phyloP scores from a whole-genome alignment of 2,113 vertebrate species.

The Neolamprologus ventralis region DNA sequence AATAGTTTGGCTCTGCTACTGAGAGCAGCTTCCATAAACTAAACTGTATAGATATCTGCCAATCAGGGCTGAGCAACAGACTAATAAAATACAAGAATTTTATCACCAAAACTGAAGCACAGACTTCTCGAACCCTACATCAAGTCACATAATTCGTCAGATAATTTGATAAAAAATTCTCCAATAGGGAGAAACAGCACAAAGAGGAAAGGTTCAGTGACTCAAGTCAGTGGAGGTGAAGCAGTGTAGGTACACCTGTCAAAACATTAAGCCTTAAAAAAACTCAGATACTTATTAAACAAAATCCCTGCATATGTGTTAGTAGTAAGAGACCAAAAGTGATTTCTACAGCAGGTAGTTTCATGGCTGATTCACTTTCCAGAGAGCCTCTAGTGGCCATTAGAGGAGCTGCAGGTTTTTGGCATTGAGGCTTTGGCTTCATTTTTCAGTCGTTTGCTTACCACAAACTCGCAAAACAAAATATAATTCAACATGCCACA shows the following conservation, averaged over 20 bases:
- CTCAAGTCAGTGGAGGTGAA: fast-evolving
- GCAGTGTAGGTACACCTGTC: too few species aligned
- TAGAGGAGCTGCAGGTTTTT: too few species aligned
- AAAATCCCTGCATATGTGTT: background rate
- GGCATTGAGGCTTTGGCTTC: background rate
- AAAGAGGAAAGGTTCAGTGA: background rate
- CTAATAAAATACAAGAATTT: background rate
- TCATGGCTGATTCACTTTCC: background rate
- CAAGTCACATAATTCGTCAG: background rate
- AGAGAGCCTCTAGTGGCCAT: background rate
- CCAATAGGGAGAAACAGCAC: background rate
- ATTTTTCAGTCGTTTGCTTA: background rate
- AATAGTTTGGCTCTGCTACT: background rate
- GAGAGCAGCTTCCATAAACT: background rate
- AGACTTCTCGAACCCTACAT: fast-evolving
- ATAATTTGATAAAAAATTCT: background rate
- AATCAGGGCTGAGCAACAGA: background rate
- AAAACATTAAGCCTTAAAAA: background rate
- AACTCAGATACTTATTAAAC: background rate
- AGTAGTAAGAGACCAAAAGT: background rate
- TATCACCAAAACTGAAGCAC: background rate
- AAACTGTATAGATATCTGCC: background rate
- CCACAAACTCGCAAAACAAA: background rate
- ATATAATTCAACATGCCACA: background rate
- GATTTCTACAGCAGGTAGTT: background rate